These are phyloP conservation scores for Chrysina gloriosa DNA, from an alignment of 2,888 invertebrate species.

Conservation along the genomic window DNA sequence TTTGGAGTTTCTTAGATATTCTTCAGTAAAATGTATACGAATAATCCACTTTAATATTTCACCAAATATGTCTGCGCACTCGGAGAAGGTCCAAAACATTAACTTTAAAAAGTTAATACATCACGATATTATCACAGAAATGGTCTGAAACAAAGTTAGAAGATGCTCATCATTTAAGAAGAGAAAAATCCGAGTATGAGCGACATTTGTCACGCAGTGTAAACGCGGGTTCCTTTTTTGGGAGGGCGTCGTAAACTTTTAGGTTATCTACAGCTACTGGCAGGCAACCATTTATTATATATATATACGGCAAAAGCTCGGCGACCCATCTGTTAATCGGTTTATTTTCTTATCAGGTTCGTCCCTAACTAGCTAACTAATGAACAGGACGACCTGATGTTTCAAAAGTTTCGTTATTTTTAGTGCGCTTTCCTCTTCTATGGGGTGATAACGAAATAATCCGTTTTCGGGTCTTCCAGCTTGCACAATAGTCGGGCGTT, in stretches of 20 bases:
- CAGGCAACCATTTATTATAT: constrained; percentile 35
- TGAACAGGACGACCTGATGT: constrained; percentile 52
- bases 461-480: constrained; percentile 39
- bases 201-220: constrained; percentile 5
- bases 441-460: constrained; percentile 49
- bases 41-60: neutral
- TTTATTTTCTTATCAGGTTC: constrained; percentile 50
- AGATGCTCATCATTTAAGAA: constrained; percentile 19
- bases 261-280: constrained; percentile 29
- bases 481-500: constrained; percentile 36
- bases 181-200: constrained; percentile 11
- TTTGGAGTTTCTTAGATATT: constrained; percentile 1
- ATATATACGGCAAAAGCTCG: constrained; percentile 27
- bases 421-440: constrained; percentile 46
- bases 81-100: neutral
- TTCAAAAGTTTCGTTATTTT: constrained; percentile 48
- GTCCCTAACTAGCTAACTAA: constrained; percentile 46
- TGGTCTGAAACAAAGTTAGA: constrained; percentile 17
- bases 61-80: neutral
- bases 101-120: constrained; percentile 12
- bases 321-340: constrained; percentile 46
- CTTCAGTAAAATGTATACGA: neutral
- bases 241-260: constrained; percentile 33
- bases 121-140: constrained; percentile 22
- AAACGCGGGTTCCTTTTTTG: neutral